Base-by-base conservation (phyloP, 2,888 invertebrate genomes). In the Nasonia oneida region DNA sequence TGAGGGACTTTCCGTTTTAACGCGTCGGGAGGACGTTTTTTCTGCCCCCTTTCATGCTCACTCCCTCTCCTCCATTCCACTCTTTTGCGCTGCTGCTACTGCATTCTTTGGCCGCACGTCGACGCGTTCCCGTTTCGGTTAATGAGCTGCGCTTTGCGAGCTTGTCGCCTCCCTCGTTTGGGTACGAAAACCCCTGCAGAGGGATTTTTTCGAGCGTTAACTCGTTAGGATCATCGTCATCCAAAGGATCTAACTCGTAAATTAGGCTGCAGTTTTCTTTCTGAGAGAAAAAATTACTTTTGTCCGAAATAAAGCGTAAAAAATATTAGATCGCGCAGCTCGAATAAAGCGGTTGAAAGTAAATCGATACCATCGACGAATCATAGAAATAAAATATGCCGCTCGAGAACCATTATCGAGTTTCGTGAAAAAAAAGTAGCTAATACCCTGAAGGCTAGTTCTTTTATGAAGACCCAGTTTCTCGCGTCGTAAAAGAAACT, bases 1-100 rank as follows among this genome's bases (percentile, higher is more conserved):
- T 78, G 83, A 83, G 77, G 77, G 83, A 83, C 83, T 57, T 83
- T 77, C 77, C 77, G 71, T 83, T 83, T 78, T 83, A 71, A 83
- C 83, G 71, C 83, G 83, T 29, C 57, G 67, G 77, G 77, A 61
- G 71, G 77, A 15, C 71, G 23, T 53, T 42, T 81, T 78, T 70
- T 53, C 14, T 18, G 50, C 67, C 64, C 10, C 33, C 5, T 42
- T 33, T n/a, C 42, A 12, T 37, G 37, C 23, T 53, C 14, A 15
- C 57, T 73, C 80, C 57, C 57, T 23, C 23, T n/a, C 57, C n/a
- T 2, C n/a, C n/a, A 42, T 64, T 64, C 29, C 12, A 29, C 75
- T 29, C 50, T 37, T 18, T n/a, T 33, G 18, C 50, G 71, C n/a
- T 23, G 42, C 42, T 42, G 42, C 42, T 42, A 42, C 10, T 10